A percentile compares a stretch with the other conserved stretches of the same genome.
phyloP scores from a whole-genome alignment of 2,888 invertebrate species.

The Seira sanloemensis region DNA sequence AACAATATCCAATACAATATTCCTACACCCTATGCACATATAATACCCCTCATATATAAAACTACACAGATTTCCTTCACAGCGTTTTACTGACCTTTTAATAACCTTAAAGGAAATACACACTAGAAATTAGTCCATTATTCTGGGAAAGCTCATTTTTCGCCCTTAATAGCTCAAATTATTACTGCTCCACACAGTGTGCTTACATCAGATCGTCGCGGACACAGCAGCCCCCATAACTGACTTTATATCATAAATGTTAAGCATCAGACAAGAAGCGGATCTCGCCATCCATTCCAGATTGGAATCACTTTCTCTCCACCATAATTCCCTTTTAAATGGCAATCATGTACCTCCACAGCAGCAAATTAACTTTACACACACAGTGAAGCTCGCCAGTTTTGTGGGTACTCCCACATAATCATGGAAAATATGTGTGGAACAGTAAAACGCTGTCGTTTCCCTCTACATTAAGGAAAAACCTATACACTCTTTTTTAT shows the following conservation, averaged over 20 bases:
- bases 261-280: no score
- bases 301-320: neutral
- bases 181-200: no score
- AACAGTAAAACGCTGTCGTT: neutral
- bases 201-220: no score
- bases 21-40: no score
- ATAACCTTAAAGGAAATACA: neutral
- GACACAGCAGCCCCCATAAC: no score
- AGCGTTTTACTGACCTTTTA: neutral
- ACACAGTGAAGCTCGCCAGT: neutral
- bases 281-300: neutral
- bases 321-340: neutral
- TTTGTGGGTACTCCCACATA: slow-evolving; percentile 20
- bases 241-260: no score
- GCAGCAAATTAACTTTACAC: neutral
- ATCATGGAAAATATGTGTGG: slow-evolving; percentile 27
- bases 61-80: no score
- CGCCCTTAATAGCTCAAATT: neutral
- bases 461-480: neutral
- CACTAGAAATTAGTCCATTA: neutral
- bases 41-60: no score
- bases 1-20: no score
- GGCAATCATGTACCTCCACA: neutral
- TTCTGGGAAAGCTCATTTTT: neutral
- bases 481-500: slow-evolving; percentile 6